These are phyloP conservation scores for Onchidella celtica DNA, from an alignment of 2,888 invertebrate species.

Conservation along the genomic window DNA sequence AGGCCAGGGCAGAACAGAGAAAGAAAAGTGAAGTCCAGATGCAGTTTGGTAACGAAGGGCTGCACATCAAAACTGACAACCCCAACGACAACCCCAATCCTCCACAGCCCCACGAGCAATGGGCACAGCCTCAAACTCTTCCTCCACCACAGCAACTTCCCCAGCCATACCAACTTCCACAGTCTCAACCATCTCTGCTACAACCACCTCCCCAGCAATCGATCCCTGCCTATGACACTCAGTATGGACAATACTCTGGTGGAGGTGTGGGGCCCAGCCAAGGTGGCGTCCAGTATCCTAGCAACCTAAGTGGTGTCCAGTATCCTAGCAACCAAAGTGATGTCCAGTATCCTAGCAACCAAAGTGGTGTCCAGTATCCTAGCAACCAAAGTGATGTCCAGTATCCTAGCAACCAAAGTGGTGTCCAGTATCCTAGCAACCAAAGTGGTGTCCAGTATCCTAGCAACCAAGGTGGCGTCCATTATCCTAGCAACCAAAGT, in stretches of 20 bases:
- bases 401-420: background rate
- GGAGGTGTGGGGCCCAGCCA: background rate
- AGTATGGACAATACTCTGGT: background rate
- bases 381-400: background rate
- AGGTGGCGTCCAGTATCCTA: background rate
- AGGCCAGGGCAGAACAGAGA: constrained; percentile 23
- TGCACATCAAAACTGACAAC: constrained; percentile 14
- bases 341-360: too few relatives aligned
- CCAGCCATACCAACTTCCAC: too few relatives aligned
- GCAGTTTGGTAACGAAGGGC: constrained; percentile 10
- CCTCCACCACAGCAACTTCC: background rate
- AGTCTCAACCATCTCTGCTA: background rate
- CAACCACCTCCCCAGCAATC: constrained; percentile 14
- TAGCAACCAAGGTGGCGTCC: background rate
- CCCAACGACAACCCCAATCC: background rate
- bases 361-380: background rate
- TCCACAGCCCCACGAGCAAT: background rate
- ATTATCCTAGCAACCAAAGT: background rate
- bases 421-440: background rate
- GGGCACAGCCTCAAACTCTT: background rate
- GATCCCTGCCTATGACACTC: background rate
- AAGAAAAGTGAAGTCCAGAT: constrained; percentile 10
- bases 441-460: background rate
- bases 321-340: too few relatives aligned
- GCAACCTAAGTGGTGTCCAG: background rate